These are phyloP conservation scores for Apodemus sylvaticus DNA, from an alignment of 2,113 vertebrate genomes.

Conservation along the genomic window DNA sequence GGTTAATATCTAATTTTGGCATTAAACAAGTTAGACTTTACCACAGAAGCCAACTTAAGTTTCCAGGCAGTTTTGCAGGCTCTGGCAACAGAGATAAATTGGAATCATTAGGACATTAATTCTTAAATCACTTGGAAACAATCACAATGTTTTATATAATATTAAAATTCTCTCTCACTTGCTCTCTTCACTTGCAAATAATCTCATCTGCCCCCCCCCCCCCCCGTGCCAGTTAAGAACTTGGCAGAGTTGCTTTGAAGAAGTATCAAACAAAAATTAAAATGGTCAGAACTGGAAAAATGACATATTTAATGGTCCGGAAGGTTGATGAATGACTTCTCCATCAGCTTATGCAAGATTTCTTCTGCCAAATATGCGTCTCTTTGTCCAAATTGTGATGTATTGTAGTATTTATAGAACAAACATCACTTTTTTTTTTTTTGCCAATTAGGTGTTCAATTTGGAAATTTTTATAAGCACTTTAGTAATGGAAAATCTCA, in stretches of 20 bases:
- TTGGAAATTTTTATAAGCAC: constrained; percentile 49
- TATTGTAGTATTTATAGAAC: constrained; percentile 39
- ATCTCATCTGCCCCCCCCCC: neutral
- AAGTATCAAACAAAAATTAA: constrained; percentile 40
- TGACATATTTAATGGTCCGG: neutral
- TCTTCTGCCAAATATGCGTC: neutral
- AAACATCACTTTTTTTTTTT: constrained; percentile 18
- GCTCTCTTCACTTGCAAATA: constrained; percentile 12
- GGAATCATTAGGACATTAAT: constrained; percentile 50
- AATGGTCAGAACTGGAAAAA: constrained; percentile 3
- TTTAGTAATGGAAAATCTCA: constrained; percentile 56
- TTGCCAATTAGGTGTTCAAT: constrained; percentile 11
- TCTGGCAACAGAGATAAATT: constrained; percentile 52
- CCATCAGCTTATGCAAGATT: neutral
- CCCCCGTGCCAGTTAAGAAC: constrained; percentile 49
- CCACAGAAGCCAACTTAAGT: constrained; percentile 15
- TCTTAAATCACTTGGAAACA: constrained; percentile 62
- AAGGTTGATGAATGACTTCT: constrained; percentile 10
- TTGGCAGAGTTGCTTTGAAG: constrained; percentile 57
- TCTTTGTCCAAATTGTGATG: constrained; percentile 42
- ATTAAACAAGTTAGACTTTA: constrained; percentile 43
- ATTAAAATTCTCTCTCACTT: neutral
- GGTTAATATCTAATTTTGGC: constrained; percentile 34
- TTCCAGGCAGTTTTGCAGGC: constrained; percentile 54
- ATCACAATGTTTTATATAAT: constrained; percentile 56